Base-by-base conservation (phyloP, 2,113 vertebrate genomes). In the Sinosuthora webbiana region DNA sequence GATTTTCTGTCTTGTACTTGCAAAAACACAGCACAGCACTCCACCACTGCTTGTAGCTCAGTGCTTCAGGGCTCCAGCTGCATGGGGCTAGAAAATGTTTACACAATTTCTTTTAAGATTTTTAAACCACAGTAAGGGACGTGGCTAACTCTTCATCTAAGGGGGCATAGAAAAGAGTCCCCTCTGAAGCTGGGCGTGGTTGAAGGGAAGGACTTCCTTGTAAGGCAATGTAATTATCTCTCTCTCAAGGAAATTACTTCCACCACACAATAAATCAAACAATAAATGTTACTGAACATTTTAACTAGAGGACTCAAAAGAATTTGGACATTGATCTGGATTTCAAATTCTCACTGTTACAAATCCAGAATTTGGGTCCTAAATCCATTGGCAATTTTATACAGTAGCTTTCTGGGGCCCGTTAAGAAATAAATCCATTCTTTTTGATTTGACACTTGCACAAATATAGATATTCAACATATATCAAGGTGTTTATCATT, bases 1-100 rank as follows among this genome's bases (percentile, higher is more conserved):
- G 99, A 99, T 99, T 99, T 99, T 99, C 99, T 99, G 99, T 99
- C 99, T 99, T 99, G 99, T 99, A 99, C 98, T 98, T 98, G 98
- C 98, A 98, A 98, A 99, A 99, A 99, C 99, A 99, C 98, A 99
- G 98, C 98, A 98, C 98, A 98, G 98, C 98, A 99, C 98, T 98
- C 98, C 96, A 96, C 96, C 97, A 96, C 98, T 94, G 98, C 98
- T 98, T 98, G 97, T 99, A 96, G 97, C 98, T 98, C 98, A 98
- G 95, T 98, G 98, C 98, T 99, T 98, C 96, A 96, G 98, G 98
- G 98, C 98, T 98, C 96, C 98, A 98, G 98, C 98, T 97, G 98
- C 98, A 98, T 97, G 94, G 95, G 94, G 92, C 92, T 85, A 68
- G 95, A 97, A 96, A 93, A 97, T 97, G 97, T 98, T 98, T 98